These are phyloP conservation scores for Spilarctia lutea DNA, from an alignment of 2,888 invertebrate genomes.

Conservation along the genomic window DNA sequence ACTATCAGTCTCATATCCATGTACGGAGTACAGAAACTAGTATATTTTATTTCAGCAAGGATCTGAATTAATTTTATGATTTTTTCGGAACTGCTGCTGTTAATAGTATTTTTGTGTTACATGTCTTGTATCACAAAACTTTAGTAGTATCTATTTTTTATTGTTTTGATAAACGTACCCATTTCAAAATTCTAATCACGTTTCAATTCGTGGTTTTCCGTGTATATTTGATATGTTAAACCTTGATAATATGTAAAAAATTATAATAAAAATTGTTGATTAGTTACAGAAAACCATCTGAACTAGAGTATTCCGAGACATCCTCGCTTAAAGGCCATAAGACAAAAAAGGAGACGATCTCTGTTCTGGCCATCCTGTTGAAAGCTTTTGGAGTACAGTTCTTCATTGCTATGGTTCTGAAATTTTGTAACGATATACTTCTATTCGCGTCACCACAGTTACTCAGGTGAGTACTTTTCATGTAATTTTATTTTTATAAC, in stretches of 20 bases:
- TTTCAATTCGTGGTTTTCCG: no score
- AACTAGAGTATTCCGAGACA: not conserved
- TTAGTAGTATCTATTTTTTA: no score
- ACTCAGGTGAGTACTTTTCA: slow-evolving; percentile 88
- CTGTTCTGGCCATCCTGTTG: slow-evolving; percentile 93
- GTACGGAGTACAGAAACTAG: no score
- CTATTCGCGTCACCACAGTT: slow-evolving; percentile 97
- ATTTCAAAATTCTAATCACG: not conserved
- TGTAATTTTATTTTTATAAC: not conserved
- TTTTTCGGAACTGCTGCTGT: no score
- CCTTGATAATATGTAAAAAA: no score
- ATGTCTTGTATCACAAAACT: no score
- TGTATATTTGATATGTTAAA: no score
- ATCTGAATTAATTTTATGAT: no score
- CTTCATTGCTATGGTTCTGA: slow-evolving; percentile 93
- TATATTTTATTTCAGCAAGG: no score
- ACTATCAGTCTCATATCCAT: no score
- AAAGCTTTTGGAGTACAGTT: slow-evolving; percentile 96
- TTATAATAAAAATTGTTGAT: not conserved
- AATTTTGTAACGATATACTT: slow-evolving; percentile 93
- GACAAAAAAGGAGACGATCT: slow-evolving; percentile 91
- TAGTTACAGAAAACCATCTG: not conserved
- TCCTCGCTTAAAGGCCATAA: slow-evolving; percentile 47
- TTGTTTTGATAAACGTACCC: no score
- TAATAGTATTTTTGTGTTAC: no score